A percentile compares a stretch with the other conserved stretches of the same genome.
Conservation (phyloP, 30 jellyfish, hydroid and myxozoan genomes). For the Hydractinia echinata region DNA sequence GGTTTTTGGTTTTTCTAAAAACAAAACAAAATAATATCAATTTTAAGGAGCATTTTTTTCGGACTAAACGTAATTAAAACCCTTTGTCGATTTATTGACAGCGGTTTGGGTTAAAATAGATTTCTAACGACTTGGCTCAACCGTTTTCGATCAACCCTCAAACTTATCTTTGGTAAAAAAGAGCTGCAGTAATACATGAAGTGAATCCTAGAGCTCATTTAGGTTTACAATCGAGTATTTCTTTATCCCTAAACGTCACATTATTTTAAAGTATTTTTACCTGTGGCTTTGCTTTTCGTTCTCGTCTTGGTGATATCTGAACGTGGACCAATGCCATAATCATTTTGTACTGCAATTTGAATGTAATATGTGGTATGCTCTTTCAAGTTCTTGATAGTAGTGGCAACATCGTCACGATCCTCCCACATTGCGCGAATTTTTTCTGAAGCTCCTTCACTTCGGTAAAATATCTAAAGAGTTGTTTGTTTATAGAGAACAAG, state of each 20-base stretch:
- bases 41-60: too few relatives aligned
- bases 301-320: constrained; percentile 35
- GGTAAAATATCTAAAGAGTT: constrained; percentile 46
- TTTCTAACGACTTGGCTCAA: too few relatives aligned
- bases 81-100: too few relatives aligned
- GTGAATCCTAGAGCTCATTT: too few relatives aligned
- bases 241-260: too few relatives aligned
- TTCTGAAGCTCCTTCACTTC: constrained; percentile 24
- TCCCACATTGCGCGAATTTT: constrained; percentile 30
- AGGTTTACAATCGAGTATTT: too few relatives aligned
- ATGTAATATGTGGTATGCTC: constrained; percentile 62
- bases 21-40: background rate
- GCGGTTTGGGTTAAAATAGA: too few relatives aligned
- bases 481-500: too few relatives aligned
- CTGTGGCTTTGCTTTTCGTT: constrained; percentile 29
- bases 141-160: too few relatives aligned
- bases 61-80: too few relatives aligned
- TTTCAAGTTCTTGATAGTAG: constrained; percentile 40
- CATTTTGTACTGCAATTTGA: constrained; percentile 67
- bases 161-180: too few relatives aligned
- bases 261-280: background rate
- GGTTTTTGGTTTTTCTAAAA: background rate
- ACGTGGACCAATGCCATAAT: constrained; percentile 83
- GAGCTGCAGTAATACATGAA: too few relatives aligned
- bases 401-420: constrained; percentile 39